Conservation (phyloP, 2,888 invertebrate genomes). For the Eustalomyia histrio region DNA sequence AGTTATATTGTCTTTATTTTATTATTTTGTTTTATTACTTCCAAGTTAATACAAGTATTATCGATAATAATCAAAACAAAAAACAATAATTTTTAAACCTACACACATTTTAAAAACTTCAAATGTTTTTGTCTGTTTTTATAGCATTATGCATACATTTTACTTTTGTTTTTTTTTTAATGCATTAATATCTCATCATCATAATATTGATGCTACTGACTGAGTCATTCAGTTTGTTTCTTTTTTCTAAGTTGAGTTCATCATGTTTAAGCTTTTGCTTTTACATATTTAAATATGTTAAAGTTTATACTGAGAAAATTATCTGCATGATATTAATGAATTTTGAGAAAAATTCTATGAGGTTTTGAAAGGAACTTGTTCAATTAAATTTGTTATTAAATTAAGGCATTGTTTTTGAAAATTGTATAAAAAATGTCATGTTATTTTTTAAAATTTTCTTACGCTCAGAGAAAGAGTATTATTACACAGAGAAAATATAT, state of each 20-base stretch:
- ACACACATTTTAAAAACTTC: slow-evolving; percentile 37
- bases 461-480: too few relatives aligned
- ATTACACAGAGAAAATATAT: too few relatives aligned
- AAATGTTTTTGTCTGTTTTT: background rate
- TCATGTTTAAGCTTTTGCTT: too few relatives aligned
- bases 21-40: background rate
- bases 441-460: too few relatives aligned
- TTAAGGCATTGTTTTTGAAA: too few relatives aligned
- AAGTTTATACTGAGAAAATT: too few relatives aligned
- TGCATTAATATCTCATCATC: slow-evolving; percentile 43
- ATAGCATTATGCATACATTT: background rate
- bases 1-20: background rate
- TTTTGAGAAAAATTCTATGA: too few relatives aligned
- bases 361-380: too few relatives aligned
- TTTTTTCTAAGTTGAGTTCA: background rate
- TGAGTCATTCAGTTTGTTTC: slow-evolving; percentile 10
- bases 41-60: background rate
- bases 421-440: too few relatives aligned
- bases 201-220: slow-evolving; percentile 33
- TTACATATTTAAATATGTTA: background rate
- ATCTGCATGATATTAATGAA: too few relatives aligned
- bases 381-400: too few relatives aligned
- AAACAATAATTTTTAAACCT: slow-evolving; percentile 28
- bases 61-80: slow-evolving; percentile 14
- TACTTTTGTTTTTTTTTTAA: slow-evolving; percentile 1